Base-by-base conservation (phyloP, 2,888 invertebrate genomes). In the Mesoligia furuncula region DNA sequence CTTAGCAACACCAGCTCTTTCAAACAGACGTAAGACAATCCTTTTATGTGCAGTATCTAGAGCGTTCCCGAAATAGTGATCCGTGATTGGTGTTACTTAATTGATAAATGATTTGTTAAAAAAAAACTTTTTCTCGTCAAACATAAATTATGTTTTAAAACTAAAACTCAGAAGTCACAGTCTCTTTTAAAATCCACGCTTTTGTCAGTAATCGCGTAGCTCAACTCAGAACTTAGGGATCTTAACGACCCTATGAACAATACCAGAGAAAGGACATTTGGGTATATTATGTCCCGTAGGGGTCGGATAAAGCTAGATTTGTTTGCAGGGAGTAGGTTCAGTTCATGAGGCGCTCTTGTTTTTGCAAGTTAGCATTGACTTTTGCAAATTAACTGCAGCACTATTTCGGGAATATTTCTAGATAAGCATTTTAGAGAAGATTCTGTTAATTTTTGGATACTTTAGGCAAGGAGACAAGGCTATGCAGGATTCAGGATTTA, bases 1-100 rank as follows among this genome's bases (percentile, higher is more conserved):
- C 64, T 82, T 11, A 64, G 86, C 92, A 76, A 36, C 24, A 84
- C 84, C 61, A 87, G 90, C 48, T 85, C 89, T 24, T 87, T 89
- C 73, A 87, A 92, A 67, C 91, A 92, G 51, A 91, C 93, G 95
- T 95, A 75, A 94, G 95, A 45, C 54, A n/a, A 20, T 24, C 3
- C 36, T 64, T 77, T 68, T 57, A 42, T 36, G 17, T 48, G 13
- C 4, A 15, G 7, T 15, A 36, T 65, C 15, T 51, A 31, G 17
- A 42, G 59, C 24, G 24, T 54, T 54, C 61, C 9, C 31, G 48
- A 80, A 80, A 54, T 71, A 42, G 62, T 42, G 24, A 24, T 64
- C 54, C 20, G 4, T 36, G 6, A 48, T 61, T 77, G 11, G 31
- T 61, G 17, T 9, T 8, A 11, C 5, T 5, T 62, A 24, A 20